Evolutionary conservation across 2,113 vertebrate genomes (phyloP), one percentile per base, ranked within the genome.

Genomic region (Xenotilapia caudafasciata): DNA sequence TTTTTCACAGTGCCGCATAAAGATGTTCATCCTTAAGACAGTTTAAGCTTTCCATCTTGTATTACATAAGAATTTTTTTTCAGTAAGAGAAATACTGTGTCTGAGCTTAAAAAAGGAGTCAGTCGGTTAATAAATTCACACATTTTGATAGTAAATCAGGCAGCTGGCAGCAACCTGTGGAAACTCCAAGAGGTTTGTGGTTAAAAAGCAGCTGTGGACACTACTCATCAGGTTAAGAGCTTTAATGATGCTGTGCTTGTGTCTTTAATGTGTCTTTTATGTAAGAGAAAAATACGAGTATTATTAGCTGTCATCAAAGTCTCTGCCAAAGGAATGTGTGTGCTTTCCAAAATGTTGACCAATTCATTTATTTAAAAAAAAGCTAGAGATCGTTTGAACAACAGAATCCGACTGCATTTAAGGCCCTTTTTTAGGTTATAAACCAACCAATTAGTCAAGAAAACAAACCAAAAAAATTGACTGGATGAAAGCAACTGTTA

Each of bases 21-120:
- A n/a, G 73, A 77, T 77, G 26, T 31, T 77, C 73, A 77, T 33
- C 45, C 49, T 77, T 77, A 28, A 49, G 70, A 7, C 42, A 75
- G 23, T 49, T 23, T 49, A 75, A 75, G 15, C 42, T 49, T 49
- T 75, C 70, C 70, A 17, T 47, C 42, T 49, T 49, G 70, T 49
- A 49, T 75, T 73, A 47, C 70, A 28, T 49, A 49, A 19, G 14
- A 12, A 0, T 31, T 75, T 19, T 10, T 73, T 73, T 38, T 47
- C 68, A 5, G 26, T 31, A 17, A 75, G 23, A 28, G 26, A 49
- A 75, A 49, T 49, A 12, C 15, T 19, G 6, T 19, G 28, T 77
- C 73, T 51, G 45, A 77, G 45, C 23, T 77, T 49, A 31, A 77
- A 31, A 77, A 49, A 49, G 42, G 23, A 19, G 70, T 77, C 42